phyloP scores from a whole-genome alignment of 2,888 invertebrate species.

The Blera fallax region DNA sequence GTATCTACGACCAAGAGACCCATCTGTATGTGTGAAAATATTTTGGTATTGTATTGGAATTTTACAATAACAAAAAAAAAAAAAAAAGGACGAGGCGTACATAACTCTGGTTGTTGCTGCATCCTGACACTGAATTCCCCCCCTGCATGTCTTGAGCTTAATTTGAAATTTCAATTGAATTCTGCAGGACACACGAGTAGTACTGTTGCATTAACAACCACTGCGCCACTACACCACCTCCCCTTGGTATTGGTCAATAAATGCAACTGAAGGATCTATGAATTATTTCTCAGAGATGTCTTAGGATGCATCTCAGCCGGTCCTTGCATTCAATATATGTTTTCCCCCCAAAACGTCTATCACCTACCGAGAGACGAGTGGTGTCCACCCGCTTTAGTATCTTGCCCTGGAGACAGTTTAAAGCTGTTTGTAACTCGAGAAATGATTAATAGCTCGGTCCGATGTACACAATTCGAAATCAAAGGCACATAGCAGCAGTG shows the following conservation, averaged over 20 bases:
- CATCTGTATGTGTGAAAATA: conserved; percentile 31
- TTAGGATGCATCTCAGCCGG: conserved; percentile 40
- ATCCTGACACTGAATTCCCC: neutral
- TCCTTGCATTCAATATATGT: conserved; percentile 57
- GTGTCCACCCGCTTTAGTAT: neutral
- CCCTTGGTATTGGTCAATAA: conserved; percentile 27
- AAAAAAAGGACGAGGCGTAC: no score
- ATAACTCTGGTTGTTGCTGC: neutral
- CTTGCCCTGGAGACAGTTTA: conserved; percentile 65
- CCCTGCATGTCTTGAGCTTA: neutral
- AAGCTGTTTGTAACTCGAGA: conserved; percentile 67
- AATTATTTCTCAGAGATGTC: conserved; percentile 65
- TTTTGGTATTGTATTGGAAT: conserved; percentile 53
- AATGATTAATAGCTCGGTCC: conserved; percentile 69
- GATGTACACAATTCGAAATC: conserved; percentile 63
- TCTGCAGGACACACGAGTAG: conserved; percentile 18
- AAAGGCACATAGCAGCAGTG: conserved; percentile 38
- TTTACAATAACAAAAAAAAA: conserved; percentile 29
- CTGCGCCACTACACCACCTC: neutral
- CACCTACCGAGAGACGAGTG: conserved; percentile 9
- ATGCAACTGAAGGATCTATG: conserved; percentile 67
- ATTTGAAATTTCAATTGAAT: conserved; percentile 65
- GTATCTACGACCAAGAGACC: neutral
- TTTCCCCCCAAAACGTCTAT: conserved; percentile 54
- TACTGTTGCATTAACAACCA: conserved; percentile 67